Evolutionary conservation across 2,113 vertebrate genomes (phyloP).

Genomic region (Macquaria australasica): DNA sequence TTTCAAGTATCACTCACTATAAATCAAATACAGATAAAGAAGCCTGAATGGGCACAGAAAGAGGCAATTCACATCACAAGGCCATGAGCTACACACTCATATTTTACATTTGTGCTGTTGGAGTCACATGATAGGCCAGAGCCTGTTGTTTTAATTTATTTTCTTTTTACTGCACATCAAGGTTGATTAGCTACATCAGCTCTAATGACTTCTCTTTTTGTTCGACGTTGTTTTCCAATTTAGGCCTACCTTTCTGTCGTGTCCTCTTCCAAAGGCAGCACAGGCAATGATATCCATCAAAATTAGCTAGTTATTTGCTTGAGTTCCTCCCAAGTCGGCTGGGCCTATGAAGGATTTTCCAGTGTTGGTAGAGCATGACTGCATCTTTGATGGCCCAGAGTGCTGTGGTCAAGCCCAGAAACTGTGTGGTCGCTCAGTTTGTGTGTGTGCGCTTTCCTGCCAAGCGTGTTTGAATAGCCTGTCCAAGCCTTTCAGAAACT

Average conservation of each 20-base stretch:
- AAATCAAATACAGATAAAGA: slow-evolving; percentile 28
- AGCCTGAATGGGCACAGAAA: background rate
- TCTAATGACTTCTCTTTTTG: background rate
- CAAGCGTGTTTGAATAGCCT: slow-evolving; percentile 71
- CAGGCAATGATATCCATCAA: slow-evolving; percentile 9
- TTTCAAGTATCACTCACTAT: slow-evolving; percentile 32
- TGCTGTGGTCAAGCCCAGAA: slow-evolving; percentile 74
- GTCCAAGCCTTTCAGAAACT: slow-evolving; percentile 79
- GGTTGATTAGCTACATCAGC: background rate
- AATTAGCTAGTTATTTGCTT: slow-evolving; percentile 25
- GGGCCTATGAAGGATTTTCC: slow-evolving; percentile 5
- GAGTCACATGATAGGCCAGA: background rate
- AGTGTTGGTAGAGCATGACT: slow-evolving; percentile 16
- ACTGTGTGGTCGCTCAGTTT: slow-evolving; percentile 41
- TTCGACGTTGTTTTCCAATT: background rate
- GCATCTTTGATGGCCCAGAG: slow-evolving; percentile 59
- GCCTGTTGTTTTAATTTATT: background rate
- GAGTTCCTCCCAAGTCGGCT: slow-evolving; percentile 18
- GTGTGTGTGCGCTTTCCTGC: slow-evolving; percentile 52
- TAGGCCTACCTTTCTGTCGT: slow-evolving; percentile 35
- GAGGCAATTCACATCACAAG: background rate
- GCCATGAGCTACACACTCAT: background rate
- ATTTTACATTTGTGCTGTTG: background rate
- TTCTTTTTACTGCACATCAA: background rate
- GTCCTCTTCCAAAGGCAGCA: slow-evolving; percentile 6